phyloP scores from a whole-genome alignment of 2,113 vertebrate genomes.

The Chionomys nivalis region DNA sequence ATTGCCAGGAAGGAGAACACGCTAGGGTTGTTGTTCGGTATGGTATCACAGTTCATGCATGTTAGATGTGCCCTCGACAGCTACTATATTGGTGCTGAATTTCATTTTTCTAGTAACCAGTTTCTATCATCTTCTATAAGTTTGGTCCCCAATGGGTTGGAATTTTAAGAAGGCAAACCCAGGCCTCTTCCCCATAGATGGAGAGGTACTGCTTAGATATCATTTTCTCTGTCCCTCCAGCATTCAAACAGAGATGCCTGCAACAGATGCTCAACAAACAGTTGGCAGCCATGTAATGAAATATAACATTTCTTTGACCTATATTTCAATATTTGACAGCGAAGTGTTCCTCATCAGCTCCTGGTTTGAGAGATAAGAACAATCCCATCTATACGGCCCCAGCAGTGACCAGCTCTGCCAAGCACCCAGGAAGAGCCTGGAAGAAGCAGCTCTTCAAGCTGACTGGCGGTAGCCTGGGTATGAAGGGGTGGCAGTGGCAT shows the following conservation, averaged over 20 bases:
- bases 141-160: not conserved
- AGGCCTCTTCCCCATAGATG: not conserved
- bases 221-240: not conserved
- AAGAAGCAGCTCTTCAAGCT: not conserved
- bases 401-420: not conserved
- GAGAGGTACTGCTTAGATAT: not conserved
- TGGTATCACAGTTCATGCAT: not conserved
- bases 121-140: not conserved
- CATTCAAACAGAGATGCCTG: not conserved
- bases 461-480: not conserved
- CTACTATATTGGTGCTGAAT: not conserved
- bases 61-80: not conserved
- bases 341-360: not conserved
- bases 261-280: not conserved
- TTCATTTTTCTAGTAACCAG: not conserved
- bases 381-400: not conserved
- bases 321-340: not conserved
- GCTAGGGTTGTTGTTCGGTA: not conserved
- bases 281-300: not conserved
- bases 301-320: not conserved
- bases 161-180: not conserved
- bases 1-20: not conserved
- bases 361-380: constrained; percentile 27
- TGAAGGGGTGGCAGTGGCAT: not conserved
- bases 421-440: not conserved